Percentiles rank a stretch among this genome's conserved stretches.
Conservation (phyloP, 1,140 invertebrate genomes). For the Parapsyche elsis region DNA sequence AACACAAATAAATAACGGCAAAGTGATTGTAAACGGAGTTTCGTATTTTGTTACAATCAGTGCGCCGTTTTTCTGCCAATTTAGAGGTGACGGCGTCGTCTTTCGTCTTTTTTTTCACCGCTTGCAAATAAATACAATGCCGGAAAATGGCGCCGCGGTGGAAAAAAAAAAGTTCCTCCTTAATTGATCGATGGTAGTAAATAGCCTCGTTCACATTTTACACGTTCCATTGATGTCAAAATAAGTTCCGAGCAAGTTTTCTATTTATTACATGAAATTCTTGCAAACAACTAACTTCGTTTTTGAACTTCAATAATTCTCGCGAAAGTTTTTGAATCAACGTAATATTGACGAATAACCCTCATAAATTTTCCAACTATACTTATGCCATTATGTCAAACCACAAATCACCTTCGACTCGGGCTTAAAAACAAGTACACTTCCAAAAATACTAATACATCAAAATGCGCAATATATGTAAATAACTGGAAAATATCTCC, state of each 20-base stretch:
- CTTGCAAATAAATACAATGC: not conserved
- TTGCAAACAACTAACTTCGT: conserved; percentile 27
- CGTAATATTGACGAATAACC: conserved; percentile 32
- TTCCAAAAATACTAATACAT: not conserved
- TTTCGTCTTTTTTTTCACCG: no score
- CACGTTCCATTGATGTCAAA: conserved; percentile 31
- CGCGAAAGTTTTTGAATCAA: conserved; percentile 28
- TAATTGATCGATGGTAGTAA: conserved; percentile 28
- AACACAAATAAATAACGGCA: no score
- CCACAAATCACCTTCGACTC: conserved; percentile 24
- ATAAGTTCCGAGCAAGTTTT: conserved; percentile 21
- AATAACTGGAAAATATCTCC: not conserved
- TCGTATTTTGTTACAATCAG: no score
- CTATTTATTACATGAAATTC: conserved; percentile 32
- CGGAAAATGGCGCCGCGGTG: not conserved
- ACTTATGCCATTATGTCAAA: conserved; percentile 23
- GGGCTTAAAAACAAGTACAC: not conserved
- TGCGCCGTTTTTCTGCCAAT: no score
- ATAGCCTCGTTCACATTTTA: conserved; percentile 33
- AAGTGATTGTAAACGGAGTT: no score
- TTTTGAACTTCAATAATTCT: conserved; percentile 31
- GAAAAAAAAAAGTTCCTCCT: not conserved
- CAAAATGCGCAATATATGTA: not conserved
- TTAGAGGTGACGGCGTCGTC: no score
- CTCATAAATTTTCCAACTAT: conserved; percentile 29